phyloP scores from a whole-genome alignment of 2,797 vertebrate species.

The Helicolenus hilgendorfi region DNA sequence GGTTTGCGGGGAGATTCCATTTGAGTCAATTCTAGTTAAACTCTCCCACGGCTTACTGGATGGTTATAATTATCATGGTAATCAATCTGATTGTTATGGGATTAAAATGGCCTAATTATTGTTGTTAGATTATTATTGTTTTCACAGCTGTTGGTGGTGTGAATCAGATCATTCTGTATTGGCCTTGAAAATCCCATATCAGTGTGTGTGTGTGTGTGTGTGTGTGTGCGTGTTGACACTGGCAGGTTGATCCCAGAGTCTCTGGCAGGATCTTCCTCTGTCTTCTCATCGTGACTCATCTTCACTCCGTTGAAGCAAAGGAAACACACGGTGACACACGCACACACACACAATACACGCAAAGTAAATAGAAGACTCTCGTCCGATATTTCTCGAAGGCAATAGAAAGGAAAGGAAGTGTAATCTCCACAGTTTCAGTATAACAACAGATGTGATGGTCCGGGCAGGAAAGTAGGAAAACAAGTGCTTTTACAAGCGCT shows the following conservation, averaged over 20 bases:
- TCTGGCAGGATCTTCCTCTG: not conserved
- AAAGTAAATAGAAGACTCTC: not conserved
- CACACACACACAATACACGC: not conserved
- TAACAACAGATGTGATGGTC: not conserved
- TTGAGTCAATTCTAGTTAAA: not conserved
- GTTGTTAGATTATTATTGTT: not conserved
- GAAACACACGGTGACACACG: conserved; percentile 15
- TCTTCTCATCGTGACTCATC: conserved; percentile 18
- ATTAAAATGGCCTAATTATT: not conserved
- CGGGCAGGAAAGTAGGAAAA: not conserved
- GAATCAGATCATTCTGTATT: not conserved
- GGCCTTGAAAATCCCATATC: not conserved
- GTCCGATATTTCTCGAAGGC: not conserved
- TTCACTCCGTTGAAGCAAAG: conserved; percentile 12
- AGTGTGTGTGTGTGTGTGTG: not conserved
- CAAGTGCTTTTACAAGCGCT: not conserved
- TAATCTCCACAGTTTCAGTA: not conserved
- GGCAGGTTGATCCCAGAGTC: not conserved
- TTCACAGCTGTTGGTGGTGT: not conserved
- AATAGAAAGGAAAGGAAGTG: conserved; percentile 4
- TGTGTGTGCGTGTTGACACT: not conserved
- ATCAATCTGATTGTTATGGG: not conserved
- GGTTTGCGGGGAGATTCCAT: not conserved
- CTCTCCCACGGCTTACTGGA: not conserved
- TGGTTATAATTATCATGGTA: not conserved